Evolutionary conservation across 2,888 invertebrate genomes (phyloP).

Genomic region (Drosophila neotestacea): DNA sequence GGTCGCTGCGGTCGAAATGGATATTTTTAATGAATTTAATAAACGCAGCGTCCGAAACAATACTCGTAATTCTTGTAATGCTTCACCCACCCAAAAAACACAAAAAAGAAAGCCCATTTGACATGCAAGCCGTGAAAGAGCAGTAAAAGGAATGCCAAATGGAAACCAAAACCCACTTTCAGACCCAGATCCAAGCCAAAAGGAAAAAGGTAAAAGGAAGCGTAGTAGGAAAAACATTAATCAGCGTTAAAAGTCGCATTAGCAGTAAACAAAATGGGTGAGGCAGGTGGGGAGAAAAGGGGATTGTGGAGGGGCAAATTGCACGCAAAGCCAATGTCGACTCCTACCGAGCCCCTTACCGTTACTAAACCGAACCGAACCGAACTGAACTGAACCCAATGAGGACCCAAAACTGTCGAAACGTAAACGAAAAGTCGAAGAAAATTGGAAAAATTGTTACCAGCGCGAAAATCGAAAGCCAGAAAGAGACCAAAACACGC

Average conservation of each 20-base stretch:
- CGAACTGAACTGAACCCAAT: conserved; percentile 26
- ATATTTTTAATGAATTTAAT: conserved; percentile 74
- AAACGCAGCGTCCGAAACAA: conserved; percentile 50
- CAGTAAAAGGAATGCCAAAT: conserved; percentile 54
- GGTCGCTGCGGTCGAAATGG: conserved; percentile 61
- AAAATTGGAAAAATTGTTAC: conserved; percentile 70
- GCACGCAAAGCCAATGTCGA: conserved; percentile 49
- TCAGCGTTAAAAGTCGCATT: conserved; percentile 82
- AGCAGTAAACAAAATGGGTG: conserved; percentile 73
- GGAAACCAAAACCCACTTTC: conserved; percentile 32
- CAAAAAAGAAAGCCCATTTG: conserved; percentile 35
- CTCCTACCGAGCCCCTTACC: conserved; percentile 12
- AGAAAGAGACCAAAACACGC: conserved; percentile 14
- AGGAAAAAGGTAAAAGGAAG: conserved; percentile 27
- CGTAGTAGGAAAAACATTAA: conserved; percentile 64
- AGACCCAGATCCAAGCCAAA: conserved; percentile 12
- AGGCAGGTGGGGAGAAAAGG: conserved; percentile 18
- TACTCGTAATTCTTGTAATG: conserved; percentile 51
- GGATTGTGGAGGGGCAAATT: conserved; percentile 40
- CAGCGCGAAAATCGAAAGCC: conserved; percentile 46
- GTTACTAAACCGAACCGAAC: conserved; percentile 18
- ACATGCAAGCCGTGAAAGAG: conserved; percentile 58
- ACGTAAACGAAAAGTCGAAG: conserved; percentile 73
- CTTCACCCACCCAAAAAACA: not conserved
- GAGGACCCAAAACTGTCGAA: conserved; percentile 61